Evolutionary conservation across 2,797 vertebrate genomes (phyloP).

Genomic region (Oreortyx pictus): DNA sequence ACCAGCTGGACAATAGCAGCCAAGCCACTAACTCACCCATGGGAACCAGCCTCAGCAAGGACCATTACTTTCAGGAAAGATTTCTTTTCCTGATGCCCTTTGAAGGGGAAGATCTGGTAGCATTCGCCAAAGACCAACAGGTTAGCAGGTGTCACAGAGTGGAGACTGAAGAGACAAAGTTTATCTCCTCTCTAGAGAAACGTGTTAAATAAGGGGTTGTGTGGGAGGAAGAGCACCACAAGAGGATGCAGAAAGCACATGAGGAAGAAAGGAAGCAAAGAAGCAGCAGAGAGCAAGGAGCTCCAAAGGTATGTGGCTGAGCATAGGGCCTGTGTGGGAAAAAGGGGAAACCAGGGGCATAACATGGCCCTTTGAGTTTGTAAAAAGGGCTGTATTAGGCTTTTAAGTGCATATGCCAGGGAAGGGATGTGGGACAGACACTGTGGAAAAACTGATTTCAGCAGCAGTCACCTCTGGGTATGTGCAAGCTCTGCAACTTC

Average conservation of each 20-base stretch:
- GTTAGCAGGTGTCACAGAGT: background rate
- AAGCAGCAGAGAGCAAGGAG: background rate
- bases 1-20: background rate
- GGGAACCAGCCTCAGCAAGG: background rate
- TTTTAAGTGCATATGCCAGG: background rate
- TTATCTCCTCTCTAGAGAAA: background rate
- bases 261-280: background rate
- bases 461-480: fast-evolving
- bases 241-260: background rate
- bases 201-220: background rate
- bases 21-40: background rate
- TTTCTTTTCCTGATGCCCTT: background rate
- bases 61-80: background rate
- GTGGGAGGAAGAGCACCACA: background rate
- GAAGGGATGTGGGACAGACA: background rate
- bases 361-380: background rate
- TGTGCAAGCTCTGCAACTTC: background rate
- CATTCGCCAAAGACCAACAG: background rate
- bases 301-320: background rate
- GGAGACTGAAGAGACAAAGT: background rate
- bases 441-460: background rate
- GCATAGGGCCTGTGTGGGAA: background rate
- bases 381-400: background rate
- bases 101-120: background rate
- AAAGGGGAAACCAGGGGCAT: background rate